Percentiles rank a stretch among this genome's conserved stretches.
Conservation (phyloP, 2,888 invertebrate genomes). For the Auanema sp. region DNA sequence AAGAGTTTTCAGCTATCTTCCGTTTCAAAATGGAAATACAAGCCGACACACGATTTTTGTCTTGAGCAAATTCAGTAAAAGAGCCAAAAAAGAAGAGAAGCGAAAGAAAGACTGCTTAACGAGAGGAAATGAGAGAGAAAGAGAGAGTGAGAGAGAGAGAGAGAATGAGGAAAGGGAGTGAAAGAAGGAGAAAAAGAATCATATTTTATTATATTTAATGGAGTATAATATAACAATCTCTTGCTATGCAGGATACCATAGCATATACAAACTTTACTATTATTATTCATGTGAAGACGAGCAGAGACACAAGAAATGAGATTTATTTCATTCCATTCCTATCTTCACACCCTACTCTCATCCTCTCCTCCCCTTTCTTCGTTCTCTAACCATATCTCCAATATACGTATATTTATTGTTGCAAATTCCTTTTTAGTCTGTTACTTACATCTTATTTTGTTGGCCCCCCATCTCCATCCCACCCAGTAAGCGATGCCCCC, state of each 20-base stretch:
- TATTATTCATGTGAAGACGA: too few relatives aligned
- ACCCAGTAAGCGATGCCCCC: too few relatives aligned
- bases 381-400: constrained; percentile 8
- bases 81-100: not conserved
- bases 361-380: constrained; percentile 6
- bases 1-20: not conserved
- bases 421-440: too few relatives aligned
- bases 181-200: constrained; percentile 15
- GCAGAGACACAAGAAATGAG: too few relatives aligned
- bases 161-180: constrained; percentile 3
- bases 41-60: not conserved
- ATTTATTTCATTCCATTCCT: constrained; percentile 8
- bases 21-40: too few relatives aligned
- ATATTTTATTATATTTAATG: too few relatives aligned
- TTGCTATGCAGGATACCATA: too few relatives aligned
- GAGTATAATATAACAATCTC: too few relatives aligned
- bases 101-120: constrained; percentile 12
- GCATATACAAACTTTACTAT: too few relatives aligned
- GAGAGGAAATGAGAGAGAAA: not conserved
- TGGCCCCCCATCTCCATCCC: too few relatives aligned
- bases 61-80: not conserved
- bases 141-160: constrained; percentile 8
- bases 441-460: too few relatives aligned
- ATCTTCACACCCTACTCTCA: constrained; percentile 16
- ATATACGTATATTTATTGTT: not conserved